Evolutionary conservation across 2,888 invertebrate genomes (phyloP).

Genomic region (Arctia plantaginis): DNA sequence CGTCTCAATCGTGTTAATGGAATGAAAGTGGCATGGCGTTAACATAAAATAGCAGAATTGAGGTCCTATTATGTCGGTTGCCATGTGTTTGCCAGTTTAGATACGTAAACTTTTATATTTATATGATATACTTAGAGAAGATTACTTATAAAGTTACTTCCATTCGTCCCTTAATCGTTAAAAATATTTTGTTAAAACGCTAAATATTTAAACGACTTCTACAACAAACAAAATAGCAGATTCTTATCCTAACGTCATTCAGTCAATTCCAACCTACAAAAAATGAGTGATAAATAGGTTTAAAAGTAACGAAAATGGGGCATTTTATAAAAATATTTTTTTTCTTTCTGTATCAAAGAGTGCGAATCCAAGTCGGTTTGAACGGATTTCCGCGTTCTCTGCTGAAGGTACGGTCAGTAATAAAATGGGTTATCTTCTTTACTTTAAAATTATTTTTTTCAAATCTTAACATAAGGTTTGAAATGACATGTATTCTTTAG

Average conservation of each 20-base stretch:
- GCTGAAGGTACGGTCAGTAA: constrained; percentile 36
- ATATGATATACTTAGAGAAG: too few species aligned
- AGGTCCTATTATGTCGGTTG: too few species aligned
- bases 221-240: constrained; percentile 36
- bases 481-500: not conserved
- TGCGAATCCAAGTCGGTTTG: constrained; percentile 60
- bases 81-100: too few species aligned
- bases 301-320: constrained; percentile 52
- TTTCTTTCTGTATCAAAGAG: constrained; percentile 59
- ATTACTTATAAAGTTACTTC: too few species aligned
- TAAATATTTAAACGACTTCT: not conserved
- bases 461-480: too few species aligned
- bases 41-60: too few species aligned
- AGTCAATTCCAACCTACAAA: constrained; percentile 40
- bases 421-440: constrained; percentile 1
- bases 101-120: too few species aligned
- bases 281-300: constrained; percentile 64
- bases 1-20: too few species aligned
- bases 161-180: too few species aligned
- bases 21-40: too few species aligned
- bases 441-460: too few species aligned
- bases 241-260: constrained; percentile 32
- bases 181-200: too few species aligned
- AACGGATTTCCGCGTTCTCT: constrained; percentile 58
- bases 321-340: constrained; percentile 60